Percentiles rank a stretch among this genome's conserved stretches.
Evolutionary conservation across 2,113 vertebrate species (phyloP).

Genomic region (Herpailurus yagouaroundi): DNA sequence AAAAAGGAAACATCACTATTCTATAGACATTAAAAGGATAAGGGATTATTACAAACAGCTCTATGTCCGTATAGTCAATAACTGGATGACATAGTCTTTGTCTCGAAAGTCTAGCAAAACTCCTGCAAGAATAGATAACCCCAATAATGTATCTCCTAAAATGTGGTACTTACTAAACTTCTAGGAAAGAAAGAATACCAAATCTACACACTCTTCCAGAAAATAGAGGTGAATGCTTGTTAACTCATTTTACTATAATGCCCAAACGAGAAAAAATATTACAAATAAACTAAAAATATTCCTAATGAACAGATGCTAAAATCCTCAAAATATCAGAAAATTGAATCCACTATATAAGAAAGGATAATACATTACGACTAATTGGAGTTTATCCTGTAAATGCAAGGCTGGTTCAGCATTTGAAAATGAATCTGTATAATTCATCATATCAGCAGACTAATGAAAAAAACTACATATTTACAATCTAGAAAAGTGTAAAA

Average conservation of each 20-base stretch:
- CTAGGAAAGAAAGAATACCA: slow-evolving; percentile 15
- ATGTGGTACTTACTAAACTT: neutral
- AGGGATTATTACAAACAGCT: neutral
- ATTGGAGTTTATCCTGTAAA: slow-evolving; percentile 18
- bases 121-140: neutral
- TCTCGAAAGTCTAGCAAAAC: neutral
- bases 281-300: slow-evolving; percentile 26
- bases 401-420: neutral
- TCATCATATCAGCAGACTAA: neutral
- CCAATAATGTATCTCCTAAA: neutral
- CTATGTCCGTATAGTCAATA: neutral
- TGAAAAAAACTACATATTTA: neutral
- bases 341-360: neutral
- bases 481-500: neutral
- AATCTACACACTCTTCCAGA: neutral
- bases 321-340: slow-evolving; percentile 44
- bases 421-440: neutral
- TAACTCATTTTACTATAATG: neutral
- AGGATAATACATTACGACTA: neutral
- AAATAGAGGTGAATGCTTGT: neutral
- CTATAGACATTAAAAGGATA: neutral
- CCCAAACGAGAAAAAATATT: neutral
- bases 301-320: neutral
- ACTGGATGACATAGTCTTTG: neutral
- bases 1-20: neutral